A percentile compares a stretch with the other conserved stretches of the same genome.
Conservation (phyloP, 2,888 invertebrate species). For the Ectemnius continuus region DNA sequence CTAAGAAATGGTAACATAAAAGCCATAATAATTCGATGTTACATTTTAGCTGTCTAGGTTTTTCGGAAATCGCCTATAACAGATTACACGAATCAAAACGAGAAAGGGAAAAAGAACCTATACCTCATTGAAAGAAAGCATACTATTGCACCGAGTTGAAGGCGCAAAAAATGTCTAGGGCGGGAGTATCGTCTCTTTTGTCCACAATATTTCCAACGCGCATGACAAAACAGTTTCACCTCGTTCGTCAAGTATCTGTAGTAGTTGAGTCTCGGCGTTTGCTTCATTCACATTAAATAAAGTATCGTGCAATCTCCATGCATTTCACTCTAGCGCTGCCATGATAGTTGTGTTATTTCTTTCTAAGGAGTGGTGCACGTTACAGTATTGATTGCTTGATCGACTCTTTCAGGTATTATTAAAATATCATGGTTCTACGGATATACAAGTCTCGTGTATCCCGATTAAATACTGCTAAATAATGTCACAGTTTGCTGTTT, state of each 20-base stretch:
- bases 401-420: slow-evolving; percentile 61
- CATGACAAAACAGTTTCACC: background rate
- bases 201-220: background rate
- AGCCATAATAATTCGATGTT: slow-evolving; percentile 26
- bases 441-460: slow-evolving; percentile 54
- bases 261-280: background rate
- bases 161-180: slow-evolving; percentile 35
- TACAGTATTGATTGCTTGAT: slow-evolving; percentile 57
- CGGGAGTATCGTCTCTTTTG: slow-evolving; percentile 20
- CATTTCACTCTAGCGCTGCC: slow-evolving; percentile 9
- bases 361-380: slow-evolving; percentile 63
- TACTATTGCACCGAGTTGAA: slow-evolving; percentile 6
- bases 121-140: slow-evolving; percentile 10
- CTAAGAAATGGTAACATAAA: slow-evolving; percentile 55
- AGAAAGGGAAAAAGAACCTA: slow-evolving; percentile 9
- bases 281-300: slow-evolving; percentile 21
- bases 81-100: background rate
- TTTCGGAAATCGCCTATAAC: slow-evolving; percentile 18
- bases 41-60: slow-evolving; percentile 22
- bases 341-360: slow-evolving; percentile 16
- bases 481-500: slow-evolving; percentile 74
- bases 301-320: slow-evolving; percentile 19
- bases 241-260: background rate
- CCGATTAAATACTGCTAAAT: slow-evolving; percentile 73
- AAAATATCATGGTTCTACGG: slow-evolving; percentile 69